phyloP scores from a whole-genome alignment of 1,140 invertebrate genomes.

The Euwallacea fornicatus region DNA sequence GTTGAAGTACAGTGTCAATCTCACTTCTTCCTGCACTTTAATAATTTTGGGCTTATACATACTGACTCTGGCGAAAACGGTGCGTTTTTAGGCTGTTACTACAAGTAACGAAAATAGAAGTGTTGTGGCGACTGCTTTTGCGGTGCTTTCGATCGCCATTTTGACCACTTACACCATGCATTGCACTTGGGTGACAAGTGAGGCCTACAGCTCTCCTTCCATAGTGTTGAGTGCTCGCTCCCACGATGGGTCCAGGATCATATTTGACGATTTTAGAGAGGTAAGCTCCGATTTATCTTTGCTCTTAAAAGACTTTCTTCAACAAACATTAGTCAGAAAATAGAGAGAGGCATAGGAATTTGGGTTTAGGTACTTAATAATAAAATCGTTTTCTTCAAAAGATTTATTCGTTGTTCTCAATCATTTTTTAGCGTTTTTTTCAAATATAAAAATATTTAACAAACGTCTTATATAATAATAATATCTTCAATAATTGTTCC shows the following conservation, averaged over 20 bases:
- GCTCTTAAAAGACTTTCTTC: too few relatives aligned
- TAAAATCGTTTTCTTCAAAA: too few relatives aligned
- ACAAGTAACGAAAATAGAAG: constrained; percentile 12
- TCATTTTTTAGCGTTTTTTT: too few relatives aligned
- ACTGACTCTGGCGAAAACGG: not conserved
- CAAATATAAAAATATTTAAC: too few relatives aligned
- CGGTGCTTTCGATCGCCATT: constrained; percentile 80
- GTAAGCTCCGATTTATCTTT: constrained; percentile 65
- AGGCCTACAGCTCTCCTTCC: constrained; percentile 96
- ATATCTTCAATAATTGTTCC: too few relatives aligned
- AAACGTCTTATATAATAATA: too few relatives aligned
- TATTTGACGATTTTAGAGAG: constrained; percentile 97
- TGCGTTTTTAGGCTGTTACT: constrained; percentile 15
- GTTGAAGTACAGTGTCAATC: not conserved
- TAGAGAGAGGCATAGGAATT: too few relatives aligned
- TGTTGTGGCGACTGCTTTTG: constrained; percentile 69
- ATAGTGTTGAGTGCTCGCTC: constrained; percentile 95
- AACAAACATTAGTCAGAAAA: too few relatives aligned
- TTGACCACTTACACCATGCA: constrained; percentile 93
- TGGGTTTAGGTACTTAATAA: too few relatives aligned
- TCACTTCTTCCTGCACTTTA: not conserved
- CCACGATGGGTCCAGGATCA: constrained; percentile 92
- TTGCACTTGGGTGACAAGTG: constrained; percentile 99
- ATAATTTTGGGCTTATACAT: not conserved
- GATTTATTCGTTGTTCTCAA: too few relatives aligned